These are phyloP conservation scores for Cercocebus atys DNA, from an alignment of 2,113 vertebrate genomes.

Conservation along the genomic window DNA sequence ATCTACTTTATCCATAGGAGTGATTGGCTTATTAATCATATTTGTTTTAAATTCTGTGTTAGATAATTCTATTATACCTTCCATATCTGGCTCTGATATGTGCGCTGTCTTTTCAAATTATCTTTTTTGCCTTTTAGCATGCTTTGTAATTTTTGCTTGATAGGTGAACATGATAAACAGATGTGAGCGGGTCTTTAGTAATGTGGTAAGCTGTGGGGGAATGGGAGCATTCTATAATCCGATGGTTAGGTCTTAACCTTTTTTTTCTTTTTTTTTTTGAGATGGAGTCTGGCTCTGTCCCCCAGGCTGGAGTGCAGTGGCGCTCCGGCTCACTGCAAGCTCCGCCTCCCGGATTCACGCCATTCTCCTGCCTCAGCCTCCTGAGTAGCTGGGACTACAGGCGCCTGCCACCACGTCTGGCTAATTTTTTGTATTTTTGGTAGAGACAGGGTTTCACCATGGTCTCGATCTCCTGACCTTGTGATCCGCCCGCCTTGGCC, in stretches of 20 bases:
- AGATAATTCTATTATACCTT: neutral
- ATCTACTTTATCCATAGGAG: neutral
- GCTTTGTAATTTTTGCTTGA: neutral
- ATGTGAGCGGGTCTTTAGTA: neutral
- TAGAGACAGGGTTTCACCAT: no score
- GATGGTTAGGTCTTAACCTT: neutral
- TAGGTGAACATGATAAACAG: neutral
- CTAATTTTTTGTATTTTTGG: no score
- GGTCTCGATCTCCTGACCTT: no score
- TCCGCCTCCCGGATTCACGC: no score
- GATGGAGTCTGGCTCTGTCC: no score
- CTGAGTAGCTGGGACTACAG: no score
- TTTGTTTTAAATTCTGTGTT: neutral
- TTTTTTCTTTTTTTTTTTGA: no score
- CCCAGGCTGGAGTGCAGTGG: no score
- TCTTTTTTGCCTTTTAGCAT: neutral
- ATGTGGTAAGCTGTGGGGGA: neutral
- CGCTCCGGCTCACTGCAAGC: no score
- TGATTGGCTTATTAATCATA: neutral
- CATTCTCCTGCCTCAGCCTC: no score
- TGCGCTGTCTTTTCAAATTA: neutral
- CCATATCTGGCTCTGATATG: neutral
- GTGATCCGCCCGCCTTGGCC: no score
- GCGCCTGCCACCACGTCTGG: fast-evolving
- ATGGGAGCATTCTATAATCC: neutral